Evolutionary conservation across 2,888 invertebrate genomes (phyloP).

Genomic region (Epistrophella euchroma): DNA sequence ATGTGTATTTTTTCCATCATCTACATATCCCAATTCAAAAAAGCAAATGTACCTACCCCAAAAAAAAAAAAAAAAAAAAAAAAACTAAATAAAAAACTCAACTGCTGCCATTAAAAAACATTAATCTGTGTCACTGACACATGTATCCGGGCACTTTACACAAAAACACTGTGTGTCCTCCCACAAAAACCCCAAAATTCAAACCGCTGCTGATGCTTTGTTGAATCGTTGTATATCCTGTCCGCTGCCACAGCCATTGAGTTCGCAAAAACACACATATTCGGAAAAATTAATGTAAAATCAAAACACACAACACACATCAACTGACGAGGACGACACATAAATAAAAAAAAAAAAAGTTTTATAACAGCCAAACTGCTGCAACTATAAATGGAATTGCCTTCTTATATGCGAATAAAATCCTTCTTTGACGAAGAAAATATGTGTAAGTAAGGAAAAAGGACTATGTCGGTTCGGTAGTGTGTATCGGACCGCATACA

Average conservation of each 20-base stretch:
- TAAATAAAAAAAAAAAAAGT: slow-evolving; percentile 55
- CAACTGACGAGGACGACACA: slow-evolving; percentile 62
- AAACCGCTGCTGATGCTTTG: slow-evolving; percentile 25
- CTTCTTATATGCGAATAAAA: slow-evolving; percentile 31
- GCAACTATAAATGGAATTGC: slow-evolving; percentile 75
- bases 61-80: neutral
- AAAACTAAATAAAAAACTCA: slow-evolving; percentile 33
- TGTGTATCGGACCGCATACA: slow-evolving; percentile 42
- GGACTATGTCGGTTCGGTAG: slow-evolving; percentile 4
- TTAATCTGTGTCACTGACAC: slow-evolving; percentile 76
- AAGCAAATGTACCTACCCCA: slow-evolving; percentile 23
- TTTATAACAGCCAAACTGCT: slow-evolving; percentile 64
- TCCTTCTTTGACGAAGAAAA: slow-evolving; percentile 39
- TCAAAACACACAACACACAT: slow-evolving; percentile 75
- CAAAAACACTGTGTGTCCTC: slow-evolving; percentile 45
- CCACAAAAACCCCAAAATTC: slow-evolving; percentile 46
- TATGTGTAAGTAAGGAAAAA: slow-evolving; percentile 8
- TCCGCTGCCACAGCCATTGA: slow-evolving; percentile 25
- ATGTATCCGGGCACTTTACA: slow-evolving; percentile 68
- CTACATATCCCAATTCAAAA: slow-evolving; percentile 52
- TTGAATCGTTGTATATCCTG: slow-evolving; percentile 20
- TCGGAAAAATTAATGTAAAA: slow-evolving; percentile 75
- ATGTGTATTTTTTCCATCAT: neutral
- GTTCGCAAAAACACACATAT: slow-evolving; percentile 63
- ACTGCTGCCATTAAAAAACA: slow-evolving; percentile 65